Conservation (phyloP, 2,888 invertebrate genomes). For the Germaria angustata region DNA sequence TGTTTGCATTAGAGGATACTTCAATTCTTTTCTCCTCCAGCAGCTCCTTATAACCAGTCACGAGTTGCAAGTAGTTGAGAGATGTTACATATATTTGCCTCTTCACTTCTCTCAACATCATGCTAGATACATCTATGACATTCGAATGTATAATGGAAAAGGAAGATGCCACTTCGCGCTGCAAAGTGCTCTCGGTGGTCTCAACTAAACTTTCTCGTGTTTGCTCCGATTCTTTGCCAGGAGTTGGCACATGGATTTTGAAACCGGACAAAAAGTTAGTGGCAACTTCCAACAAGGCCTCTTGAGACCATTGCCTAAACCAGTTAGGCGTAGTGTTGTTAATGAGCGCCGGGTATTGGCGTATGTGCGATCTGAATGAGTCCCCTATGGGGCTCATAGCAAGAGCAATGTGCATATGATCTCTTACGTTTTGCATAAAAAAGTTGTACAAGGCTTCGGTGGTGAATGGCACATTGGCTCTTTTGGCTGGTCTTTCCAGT, state of each 20-base stretch:
- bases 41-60: constrained; percentile 90
- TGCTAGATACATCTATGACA: constrained; percentile 86
- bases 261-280: constrained; percentile 88
- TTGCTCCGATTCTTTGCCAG: constrained; percentile 81
- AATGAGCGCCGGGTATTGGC: constrained; percentile 93
- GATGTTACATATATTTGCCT: constrained; percentile 94
- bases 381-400: constrained; percentile 95
- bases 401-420: constrained; percentile 89
- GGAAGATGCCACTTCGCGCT: constrained; percentile 85
- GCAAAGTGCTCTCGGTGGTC: constrained; percentile 83
- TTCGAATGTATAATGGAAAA: constrained; percentile 92
- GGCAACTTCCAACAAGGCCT: constrained; percentile 93
- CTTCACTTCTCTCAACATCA: constrained; percentile 89
- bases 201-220: constrained; percentile 70
- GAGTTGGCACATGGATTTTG: constrained; percentile 86
- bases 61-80: constrained; percentile 91
- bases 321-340: constrained; percentile 94
- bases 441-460: constrained; percentile 87
- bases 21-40: constrained; percentile 86
- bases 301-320: constrained; percentile 94
- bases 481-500: constrained; percentile 75
- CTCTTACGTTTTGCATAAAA: constrained; percentile 88
- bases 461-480: constrained; percentile 81
- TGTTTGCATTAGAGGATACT: constrained; percentile 87
- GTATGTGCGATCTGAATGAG: constrained; percentile 87